Evolutionary conservation across 2,797 vertebrate species (phyloP).

Genomic region (Notoglanidium macrostoma): DNA sequence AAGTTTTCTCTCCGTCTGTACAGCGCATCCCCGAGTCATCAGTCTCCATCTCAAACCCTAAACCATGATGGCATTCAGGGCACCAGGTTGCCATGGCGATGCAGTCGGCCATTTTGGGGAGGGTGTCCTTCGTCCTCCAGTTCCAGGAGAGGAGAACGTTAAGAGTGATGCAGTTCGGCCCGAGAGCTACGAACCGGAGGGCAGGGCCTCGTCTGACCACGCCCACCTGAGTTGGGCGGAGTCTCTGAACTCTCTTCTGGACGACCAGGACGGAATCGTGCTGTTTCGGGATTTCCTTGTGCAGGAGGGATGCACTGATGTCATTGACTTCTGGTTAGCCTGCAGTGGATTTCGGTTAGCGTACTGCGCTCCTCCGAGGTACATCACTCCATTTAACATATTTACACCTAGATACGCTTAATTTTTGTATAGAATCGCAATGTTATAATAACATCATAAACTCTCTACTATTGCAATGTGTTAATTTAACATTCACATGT

Average conservation of each 20-base stretch:
- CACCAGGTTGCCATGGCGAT: conserved; percentile 78
- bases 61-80: conserved; percentile 75
- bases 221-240: conserved; percentile 94
- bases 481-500: background rate
- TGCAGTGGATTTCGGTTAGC: conserved; percentile 87
- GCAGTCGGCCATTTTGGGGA: conserved; percentile 87
- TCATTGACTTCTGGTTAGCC: conserved; percentile 98
- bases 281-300: conserved; percentile 91
- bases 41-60: conserved; percentile 18
- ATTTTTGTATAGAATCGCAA: background rate
- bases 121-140: conserved; percentile 91
- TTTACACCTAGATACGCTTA: background rate
- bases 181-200: conserved; percentile 95
- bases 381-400: background rate
- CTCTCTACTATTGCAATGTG: background rate
- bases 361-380: background rate
- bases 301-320: conserved; percentile 88
- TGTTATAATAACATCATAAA: background rate
- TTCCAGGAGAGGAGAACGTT: conserved; percentile 90
- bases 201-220: conserved; percentile 89
- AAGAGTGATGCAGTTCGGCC: conserved; percentile 63
- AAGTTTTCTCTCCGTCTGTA: background rate
- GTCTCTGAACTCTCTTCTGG: conserved; percentile 90
- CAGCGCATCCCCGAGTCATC: conserved; percentile 65
- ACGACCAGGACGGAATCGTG: conserved; percentile 93